Evolutionary conservation across 1,140 invertebrate genomes (phyloP).

Genomic region (Ostrea edulis): DNA sequence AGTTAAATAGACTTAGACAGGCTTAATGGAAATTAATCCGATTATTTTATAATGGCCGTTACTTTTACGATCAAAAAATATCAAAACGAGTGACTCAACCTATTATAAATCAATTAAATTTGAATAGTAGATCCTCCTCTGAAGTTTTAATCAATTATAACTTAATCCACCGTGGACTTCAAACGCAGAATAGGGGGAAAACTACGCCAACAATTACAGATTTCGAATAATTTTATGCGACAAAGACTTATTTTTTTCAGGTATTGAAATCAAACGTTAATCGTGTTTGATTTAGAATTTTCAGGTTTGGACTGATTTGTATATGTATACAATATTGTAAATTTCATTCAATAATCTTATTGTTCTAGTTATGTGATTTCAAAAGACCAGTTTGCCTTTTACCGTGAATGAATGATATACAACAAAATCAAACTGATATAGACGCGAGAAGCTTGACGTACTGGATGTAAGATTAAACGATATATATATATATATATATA

Average conservation of each 20-base stretch:
- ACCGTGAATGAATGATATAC: too few relatives aligned
- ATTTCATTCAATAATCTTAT: too few relatives aligned
- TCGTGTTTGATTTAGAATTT: not conserved
- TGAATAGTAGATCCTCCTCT: slow-evolving; percentile 3
- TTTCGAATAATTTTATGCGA: slow-evolving; percentile 6
- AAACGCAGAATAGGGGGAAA: not conserved
- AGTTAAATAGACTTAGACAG: not conserved
- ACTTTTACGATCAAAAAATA: not conserved
- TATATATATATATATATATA: too few relatives aligned
- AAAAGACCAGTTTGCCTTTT: too few relatives aligned
- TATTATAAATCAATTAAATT: slow-evolving; percentile 28
- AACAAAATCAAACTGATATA: too few relatives aligned
- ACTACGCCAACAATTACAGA: not conserved
- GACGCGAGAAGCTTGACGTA: too few relatives aligned
- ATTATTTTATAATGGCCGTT: not conserved
- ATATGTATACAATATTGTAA: too few relatives aligned
- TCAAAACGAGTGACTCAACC: slow-evolving; percentile 9
- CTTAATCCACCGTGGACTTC: not conserved
- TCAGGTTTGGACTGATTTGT: not conserved
- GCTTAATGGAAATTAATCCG: not conserved
- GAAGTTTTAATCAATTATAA: not conserved
- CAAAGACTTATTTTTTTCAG: slow-evolving; percentile 2
- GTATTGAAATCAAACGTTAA: not conserved
- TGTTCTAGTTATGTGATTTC: too few relatives aligned
- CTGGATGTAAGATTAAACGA: too few relatives aligned